Conservation (phyloP, 2,888 invertebrate genomes). For the Nowickia ferox region DNA sequence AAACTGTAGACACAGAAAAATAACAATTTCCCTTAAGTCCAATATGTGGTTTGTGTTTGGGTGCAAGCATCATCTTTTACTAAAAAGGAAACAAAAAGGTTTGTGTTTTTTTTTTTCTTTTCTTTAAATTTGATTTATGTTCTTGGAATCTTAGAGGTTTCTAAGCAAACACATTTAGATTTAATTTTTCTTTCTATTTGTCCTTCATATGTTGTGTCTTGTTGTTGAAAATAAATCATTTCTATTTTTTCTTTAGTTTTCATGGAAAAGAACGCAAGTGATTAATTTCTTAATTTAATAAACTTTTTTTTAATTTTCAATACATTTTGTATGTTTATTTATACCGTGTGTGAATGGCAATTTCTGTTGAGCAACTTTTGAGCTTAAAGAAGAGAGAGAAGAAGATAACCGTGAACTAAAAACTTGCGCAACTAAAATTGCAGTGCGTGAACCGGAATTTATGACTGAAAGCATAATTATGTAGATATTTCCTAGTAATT, state of each 20-base stretch:
- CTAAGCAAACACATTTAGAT: background rate
- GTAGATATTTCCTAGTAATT: too few relatives aligned
- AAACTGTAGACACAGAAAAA: constrained; percentile 49
- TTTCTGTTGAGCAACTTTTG: too few relatives aligned
- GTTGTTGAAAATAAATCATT: constrained; percentile 58
- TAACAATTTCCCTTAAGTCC: constrained; percentile 71
- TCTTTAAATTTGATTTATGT: constrained; percentile 66
- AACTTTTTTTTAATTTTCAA: background rate
- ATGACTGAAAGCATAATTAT: too few relatives aligned
- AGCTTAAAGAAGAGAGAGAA: too few relatives aligned
- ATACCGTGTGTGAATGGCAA: too few relatives aligned
- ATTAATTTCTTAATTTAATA: constrained; percentile 69
- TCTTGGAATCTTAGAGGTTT: constrained; percentile 45
- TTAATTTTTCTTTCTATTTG: background rate
- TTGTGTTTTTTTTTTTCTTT: background rate
- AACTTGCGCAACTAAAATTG: too few relatives aligned
- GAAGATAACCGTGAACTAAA: too few relatives aligned
- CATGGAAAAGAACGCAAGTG: constrained; percentile 10
- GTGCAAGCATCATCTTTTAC: constrained; percentile 2
- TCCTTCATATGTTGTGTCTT: constrained; percentile 27
- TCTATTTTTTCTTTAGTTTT: background rate
- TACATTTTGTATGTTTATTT: too few relatives aligned
- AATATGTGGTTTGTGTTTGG: constrained; percentile 71
- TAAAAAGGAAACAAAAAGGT: constrained; percentile 6
- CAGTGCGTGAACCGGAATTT: too few relatives aligned